phyloP scores from a whole-genome alignment of 2,797 vertebrate species.

The Oreonectes daqikongensis region DNA sequence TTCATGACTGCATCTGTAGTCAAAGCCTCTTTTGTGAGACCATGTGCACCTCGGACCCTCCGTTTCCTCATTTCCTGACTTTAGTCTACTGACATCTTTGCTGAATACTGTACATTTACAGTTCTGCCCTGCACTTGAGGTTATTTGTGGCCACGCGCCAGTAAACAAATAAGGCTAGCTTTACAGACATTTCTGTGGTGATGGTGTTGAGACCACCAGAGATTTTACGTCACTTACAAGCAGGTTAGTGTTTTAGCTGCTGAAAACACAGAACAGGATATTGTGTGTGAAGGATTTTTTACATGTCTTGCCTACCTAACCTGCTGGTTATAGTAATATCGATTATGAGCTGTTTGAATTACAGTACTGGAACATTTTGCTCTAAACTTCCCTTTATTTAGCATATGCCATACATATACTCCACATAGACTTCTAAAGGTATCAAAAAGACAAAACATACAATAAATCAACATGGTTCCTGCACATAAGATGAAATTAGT shows the following conservation, averaged over 20 bases:
- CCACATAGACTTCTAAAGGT: no score
- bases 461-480: constrained; percentile 62
- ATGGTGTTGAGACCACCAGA: constrained; percentile 51
- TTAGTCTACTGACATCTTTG: constrained; percentile 49
- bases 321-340: background rate
- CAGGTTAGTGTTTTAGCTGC: constrained; percentile 18
- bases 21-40: constrained; percentile 67
- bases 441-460: constrained; percentile 47
- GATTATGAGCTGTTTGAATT: background rate
- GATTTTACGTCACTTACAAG: constrained; percentile 35
- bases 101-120: constrained; percentile 50
- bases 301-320: constrained; percentile 17
- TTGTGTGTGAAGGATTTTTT: constrained; percentile 10
- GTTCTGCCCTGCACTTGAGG: constrained; percentile 57
- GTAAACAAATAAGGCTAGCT: constrained; percentile 71
- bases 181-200: constrained; percentile 57
- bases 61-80: constrained; percentile 55
- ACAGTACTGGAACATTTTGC: no score
- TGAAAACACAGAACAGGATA: constrained; percentile 12
- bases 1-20: constrained; percentile 54
- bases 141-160: constrained; percentile 67
- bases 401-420: no score
- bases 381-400: background rate
- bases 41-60: constrained; percentile 49
- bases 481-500: constrained; percentile 70